These are phyloP conservation scores for Penaeus vannamei DNA, from an alignment of 1,140 invertebrate genomes.

Conservation along the genomic window DNA sequence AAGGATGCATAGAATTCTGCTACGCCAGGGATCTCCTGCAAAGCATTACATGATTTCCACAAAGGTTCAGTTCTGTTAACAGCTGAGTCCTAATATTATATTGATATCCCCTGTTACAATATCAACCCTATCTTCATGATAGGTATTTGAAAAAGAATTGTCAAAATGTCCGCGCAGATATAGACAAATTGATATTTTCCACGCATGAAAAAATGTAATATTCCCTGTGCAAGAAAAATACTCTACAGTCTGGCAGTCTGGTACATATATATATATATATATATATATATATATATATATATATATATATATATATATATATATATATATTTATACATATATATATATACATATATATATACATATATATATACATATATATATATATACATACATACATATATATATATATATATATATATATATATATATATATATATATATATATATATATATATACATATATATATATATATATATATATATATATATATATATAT, in stretches of 20 bases:
- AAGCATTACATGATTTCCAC: too few relatives aligned
- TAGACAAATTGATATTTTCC: slow-evolving; percentile 30
- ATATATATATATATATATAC: slow-evolving; percentile 36
- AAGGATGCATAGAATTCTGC: too few relatives aligned
- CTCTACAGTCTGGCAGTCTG: too few relatives aligned
- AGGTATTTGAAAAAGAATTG: too few relatives aligned
- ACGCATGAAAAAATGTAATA: slow-evolving; percentile 23
- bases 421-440: slow-evolving; percentile 41
- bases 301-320: slow-evolving; percentile 38
- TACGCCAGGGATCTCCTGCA: too few relatives aligned
- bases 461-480: slow-evolving; percentile 41
- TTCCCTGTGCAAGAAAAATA: too few relatives aligned
- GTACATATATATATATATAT: slow-evolving; percentile 48
- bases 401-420: slow-evolving; percentile 38
- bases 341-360: slow-evolving; percentile 30
- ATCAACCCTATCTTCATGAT: too few relatives aligned
- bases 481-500: slow-evolving; percentile 41
- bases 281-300: slow-evolving; percentile 51
- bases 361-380: slow-evolving; percentile 25
- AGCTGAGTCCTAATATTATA: too few relatives aligned
- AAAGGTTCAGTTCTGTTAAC: too few relatives aligned
- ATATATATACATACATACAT: slow-evolving; percentile 24
- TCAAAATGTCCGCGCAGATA: neutral
- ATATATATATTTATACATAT: slow-evolving; percentile 17
- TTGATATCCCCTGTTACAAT: too few relatives aligned